Base-by-base conservation (phyloP, 2,113 vertebrate genomes). In the Cynocephalus volans region DNA sequence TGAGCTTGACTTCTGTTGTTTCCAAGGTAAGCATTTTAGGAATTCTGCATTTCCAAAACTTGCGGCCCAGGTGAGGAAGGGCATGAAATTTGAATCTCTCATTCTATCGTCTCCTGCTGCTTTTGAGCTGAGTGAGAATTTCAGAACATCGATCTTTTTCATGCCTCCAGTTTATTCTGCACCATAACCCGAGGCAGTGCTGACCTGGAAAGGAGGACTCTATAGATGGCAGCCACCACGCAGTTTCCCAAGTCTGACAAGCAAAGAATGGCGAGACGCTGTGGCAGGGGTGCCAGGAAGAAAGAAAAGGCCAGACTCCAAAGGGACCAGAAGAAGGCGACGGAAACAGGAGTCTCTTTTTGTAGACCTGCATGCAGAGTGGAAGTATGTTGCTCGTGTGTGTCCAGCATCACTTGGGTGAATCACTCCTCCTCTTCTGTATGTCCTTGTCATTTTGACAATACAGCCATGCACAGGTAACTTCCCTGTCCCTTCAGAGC, bases 31-130 rank as follows among this genome's bases (percentile, higher is more conserved):
- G 86, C 58, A 48, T 77, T 88, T 89, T 58, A 92, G 45, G 83
- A 76, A 95, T 95, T 87, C 85, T 90, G 83, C 89, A 62, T 95
- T 95, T 97, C 93, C 77, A 75, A 92, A 73, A 45, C 80, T 92
- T n/a, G 24, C 13, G 10, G 73, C 62, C 73, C 84, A 58, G 41
- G 93, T 95, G 69, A 95, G n/a, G 52, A 86, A 93, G 48, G 96
- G 82, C 95, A 95, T 95, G 93, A 56, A 96, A 97, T 97, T 95
- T 90, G 80, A 83, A 96, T 93, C 89, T 77, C 93, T 84, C 95
- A 62, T 98, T 97, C 93, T 76, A 19, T n/a, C 0, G 3, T 62
- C n/a, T 80, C 96, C 96, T 52, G 93, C 86, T 92, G 96, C 86
- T 87, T 93, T 70, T 60, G 94, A 76, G 65, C 87, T 93, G 77